phyloP scores from a whole-genome alignment of 2,113 vertebrate genomes.

The Antechinus flavipes region DNA sequence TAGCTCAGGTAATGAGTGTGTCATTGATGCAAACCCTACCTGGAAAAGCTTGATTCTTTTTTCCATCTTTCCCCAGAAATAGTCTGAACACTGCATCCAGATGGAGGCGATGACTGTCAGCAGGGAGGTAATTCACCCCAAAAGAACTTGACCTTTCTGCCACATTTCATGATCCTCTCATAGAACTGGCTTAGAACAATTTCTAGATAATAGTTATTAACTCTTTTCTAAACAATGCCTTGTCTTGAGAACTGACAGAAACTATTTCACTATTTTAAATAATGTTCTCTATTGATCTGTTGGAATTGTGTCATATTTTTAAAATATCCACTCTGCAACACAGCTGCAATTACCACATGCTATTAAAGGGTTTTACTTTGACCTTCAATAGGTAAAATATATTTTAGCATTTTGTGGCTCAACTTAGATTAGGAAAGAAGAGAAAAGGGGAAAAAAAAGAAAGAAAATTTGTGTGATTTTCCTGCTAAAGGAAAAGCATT shows the following conservation, averaged over 20 bases:
- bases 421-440: conserved; percentile 32
- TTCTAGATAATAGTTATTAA: conserved; percentile 76
- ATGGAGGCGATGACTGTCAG: conserved; percentile 13
- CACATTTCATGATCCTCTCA: conserved; percentile 28
- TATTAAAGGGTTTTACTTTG: conserved; percentile 61
- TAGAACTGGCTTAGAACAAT: conserved; percentile 61
- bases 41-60: conserved; percentile 13
- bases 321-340: conserved; percentile 70
- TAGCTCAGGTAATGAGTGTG: not conserved
- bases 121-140: conserved; percentile 24
- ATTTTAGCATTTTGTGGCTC: conserved; percentile 61
- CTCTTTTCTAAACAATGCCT: conserved; percentile 54
- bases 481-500: conserved; percentile 55
- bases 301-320: conserved; percentile 69
- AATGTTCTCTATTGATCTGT: conserved; percentile 73
- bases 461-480: conserved; percentile 38
- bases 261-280: conserved; percentile 70
- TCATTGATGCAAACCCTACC: conserved; percentile 56
- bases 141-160: not conserved
- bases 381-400: conserved; percentile 63
- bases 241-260: conserved; percentile 64
- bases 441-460: not conserved
- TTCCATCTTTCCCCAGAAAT: conserved; percentile 45
- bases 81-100: conserved; percentile 31
- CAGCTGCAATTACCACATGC: conserved; percentile 68